A percentile compares a stretch with the other conserved stretches of the same genome.
These are phyloP conservation scores for Drosophila aff. DNA, from an alignment of 1,140 invertebrate species.

Conservation along the genomic window DNA sequence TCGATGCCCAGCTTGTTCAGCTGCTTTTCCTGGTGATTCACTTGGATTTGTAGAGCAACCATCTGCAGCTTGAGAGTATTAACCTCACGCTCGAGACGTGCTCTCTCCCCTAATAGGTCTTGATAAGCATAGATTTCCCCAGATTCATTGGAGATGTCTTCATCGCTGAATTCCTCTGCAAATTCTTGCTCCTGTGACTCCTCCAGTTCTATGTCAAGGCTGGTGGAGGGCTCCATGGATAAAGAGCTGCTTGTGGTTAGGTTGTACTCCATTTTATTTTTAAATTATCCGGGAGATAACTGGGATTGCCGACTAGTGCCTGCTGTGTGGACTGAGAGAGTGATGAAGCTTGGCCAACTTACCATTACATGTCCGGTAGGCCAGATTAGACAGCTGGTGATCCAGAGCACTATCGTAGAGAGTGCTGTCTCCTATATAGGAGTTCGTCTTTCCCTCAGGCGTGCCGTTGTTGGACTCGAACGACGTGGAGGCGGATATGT, in stretches of 20 bases:
- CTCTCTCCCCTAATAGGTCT: slow-evolving; percentile 7
- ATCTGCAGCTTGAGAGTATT: slow-evolving; percentile 30
- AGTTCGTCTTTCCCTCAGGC: slow-evolving; percentile 51
- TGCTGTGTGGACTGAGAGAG: slow-evolving; percentile 1
- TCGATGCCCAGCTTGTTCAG: slow-evolving; percentile 1
- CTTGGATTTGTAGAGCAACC: slow-evolving; percentile 42
- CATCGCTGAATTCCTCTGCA: background rate
- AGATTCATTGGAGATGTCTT: background rate
- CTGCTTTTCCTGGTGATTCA: slow-evolving; percentile 9
- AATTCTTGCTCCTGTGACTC: background rate
- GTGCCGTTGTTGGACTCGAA: slow-evolving; percentile 52
- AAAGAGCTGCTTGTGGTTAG: background rate
- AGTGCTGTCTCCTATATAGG: slow-evolving; percentile 53
- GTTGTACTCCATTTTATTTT: slow-evolving; percentile 15
- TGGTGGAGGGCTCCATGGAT: background rate
- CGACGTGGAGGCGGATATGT: slow-evolving; percentile 61
- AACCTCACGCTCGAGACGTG: slow-evolving; percentile 20
- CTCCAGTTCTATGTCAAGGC: slow-evolving; percentile 2
- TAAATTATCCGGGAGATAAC: background rate
- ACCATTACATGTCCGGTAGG: slow-evolving; percentile 78
- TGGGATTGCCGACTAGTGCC: background rate
- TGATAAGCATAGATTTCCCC: background rate
- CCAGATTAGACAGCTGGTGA: slow-evolving; percentile 65
- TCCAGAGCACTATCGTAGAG: slow-evolving; percentile 77
- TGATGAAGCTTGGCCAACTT: slow-evolving; percentile 30